Conservation (phyloP, 1,140 invertebrate species). For the Aphidius ervi region DNA sequence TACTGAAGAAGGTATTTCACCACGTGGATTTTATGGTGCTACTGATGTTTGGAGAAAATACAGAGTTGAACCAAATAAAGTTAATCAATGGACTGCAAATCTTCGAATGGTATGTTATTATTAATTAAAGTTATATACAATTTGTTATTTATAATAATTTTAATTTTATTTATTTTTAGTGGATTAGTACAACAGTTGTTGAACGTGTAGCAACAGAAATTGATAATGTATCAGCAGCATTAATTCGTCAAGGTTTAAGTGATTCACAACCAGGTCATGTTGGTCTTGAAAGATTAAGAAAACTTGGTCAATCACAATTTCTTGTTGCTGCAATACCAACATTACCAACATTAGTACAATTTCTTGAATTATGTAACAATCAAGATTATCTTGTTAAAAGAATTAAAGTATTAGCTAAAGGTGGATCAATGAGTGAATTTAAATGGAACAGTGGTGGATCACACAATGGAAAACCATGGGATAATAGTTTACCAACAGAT, state of each 20-base stretch:
- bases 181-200: conserved; percentile 75
- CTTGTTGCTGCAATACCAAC: conserved; percentile 65
- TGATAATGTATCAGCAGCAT: conserved; percentile 60
- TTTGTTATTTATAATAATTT: too few species aligned
- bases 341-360: conserved; percentile 67
- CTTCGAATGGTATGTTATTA: conserved; percentile 56
- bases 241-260: conserved; percentile 64
- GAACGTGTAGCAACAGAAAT: conserved; percentile 68
- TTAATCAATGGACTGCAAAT: conserved; percentile 67
- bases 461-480: conserved; percentile 73
- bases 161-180: conserved; percentile 50
- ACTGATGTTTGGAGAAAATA: conserved; percentile 60
- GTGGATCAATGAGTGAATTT: conserved; percentile 77
- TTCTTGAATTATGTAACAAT: conserved; percentile 72
- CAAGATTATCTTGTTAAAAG: conserved; percentile 79
- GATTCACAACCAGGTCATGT: conserved; percentile 69
- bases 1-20: conserved; percentile 52
- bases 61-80: conserved; percentile 57
- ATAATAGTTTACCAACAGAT: conserved; percentile 74
- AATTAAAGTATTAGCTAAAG: conserved; percentile 68
- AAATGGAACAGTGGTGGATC: conserved; percentile 73
- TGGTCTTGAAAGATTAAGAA: conserved; percentile 65
- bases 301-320: conserved; percentile 61
- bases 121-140: too few species aligned
- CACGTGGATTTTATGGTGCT: conserved; percentile 46